Evolutionary conservation across 1,140 invertebrate genomes (phyloP).

Genomic region (Anadara kagoshimensis): DNA sequence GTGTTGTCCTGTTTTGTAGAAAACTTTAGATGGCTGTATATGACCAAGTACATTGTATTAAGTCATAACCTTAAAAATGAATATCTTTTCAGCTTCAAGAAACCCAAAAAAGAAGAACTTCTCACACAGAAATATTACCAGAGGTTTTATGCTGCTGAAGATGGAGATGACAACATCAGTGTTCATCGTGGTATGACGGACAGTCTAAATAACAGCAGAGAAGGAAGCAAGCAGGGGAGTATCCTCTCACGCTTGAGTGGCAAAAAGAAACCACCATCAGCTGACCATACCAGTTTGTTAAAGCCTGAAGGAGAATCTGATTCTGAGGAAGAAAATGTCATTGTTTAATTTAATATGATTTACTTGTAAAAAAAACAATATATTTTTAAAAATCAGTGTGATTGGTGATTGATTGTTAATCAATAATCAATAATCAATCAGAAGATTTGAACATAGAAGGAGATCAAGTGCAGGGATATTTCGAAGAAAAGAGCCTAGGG

Average conservation of each 20-base stretch:
- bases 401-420: too few relatives aligned
- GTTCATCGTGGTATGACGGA: slow-evolving; percentile 61
- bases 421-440: too few relatives aligned
- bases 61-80: too few relatives aligned
- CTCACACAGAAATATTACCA: slow-evolving; percentile 58
- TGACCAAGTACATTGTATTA: too few relatives aligned
- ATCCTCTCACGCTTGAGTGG: slow-evolving; percentile 59
- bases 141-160: slow-evolving; percentile 42
- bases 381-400: too few relatives aligned
- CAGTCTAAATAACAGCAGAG: slow-evolving; percentile 30
- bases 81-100: slow-evolving; percentile 35
- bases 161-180: slow-evolving; percentile 53
- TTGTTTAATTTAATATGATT: background rate
- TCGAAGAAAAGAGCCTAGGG: too few relatives aligned
- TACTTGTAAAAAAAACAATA: too few relatives aligned
- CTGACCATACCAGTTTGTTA: slow-evolving; percentile 51
- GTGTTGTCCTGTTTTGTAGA: too few relatives aligned
- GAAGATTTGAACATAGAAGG: too few relatives aligned
- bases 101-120: slow-evolving; percentile 57
- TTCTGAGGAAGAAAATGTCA: background rate
- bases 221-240: slow-evolving; percentile 55
- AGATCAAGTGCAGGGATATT: too few relatives aligned
- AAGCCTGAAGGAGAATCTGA: slow-evolving; percentile 20
- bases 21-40: too few relatives aligned
- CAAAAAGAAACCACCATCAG: slow-evolving; percentile 45